These are phyloP conservation scores for Cyclophora punctaria DNA, from an alignment of 2,888 invertebrate species.

Conservation along the genomic window DNA sequence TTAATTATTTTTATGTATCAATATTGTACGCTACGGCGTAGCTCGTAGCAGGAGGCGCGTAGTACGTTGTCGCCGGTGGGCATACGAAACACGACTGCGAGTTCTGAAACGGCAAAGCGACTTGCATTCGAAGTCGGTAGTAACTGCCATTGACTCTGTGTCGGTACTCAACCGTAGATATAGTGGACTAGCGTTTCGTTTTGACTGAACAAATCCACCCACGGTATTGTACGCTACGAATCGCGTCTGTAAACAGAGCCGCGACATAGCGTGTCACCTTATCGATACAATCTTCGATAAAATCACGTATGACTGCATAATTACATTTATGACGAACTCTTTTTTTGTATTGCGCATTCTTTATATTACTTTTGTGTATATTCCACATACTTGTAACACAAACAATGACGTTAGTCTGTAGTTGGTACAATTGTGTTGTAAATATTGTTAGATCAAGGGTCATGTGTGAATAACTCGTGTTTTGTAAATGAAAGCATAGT, in stretches of 20 bases:
- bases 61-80: conserved; percentile 31
- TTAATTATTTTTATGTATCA: not conserved
- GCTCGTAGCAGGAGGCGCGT: conserved; percentile 35
- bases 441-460: conserved; percentile 2
- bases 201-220: conserved; percentile 9
- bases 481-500: not conserved
- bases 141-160: conserved; percentile 1
- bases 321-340: conserved; percentile 6
- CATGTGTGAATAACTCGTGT: not conserved
- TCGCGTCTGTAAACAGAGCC: conserved; percentile 41
- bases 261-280: conserved; percentile 31
- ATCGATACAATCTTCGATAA: conserved; percentile 38
- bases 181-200: conserved; percentile 13
- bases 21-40: conserved; percentile 30
- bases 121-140: conserved; percentile 17
- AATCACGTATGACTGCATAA: conserved; percentile 32
- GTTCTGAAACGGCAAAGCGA: conserved; percentile 25
- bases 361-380: too few relatives aligned
- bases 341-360: too few relatives aligned
- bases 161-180: conserved; percentile 6
- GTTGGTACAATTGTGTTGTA: too few relatives aligned
- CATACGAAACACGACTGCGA: conserved; percentile 43
- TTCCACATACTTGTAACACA: too few relatives aligned
- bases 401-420: too few relatives aligned
- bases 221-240: conserved; percentile 10